Base-by-base conservation (phyloP, 2,888 invertebrate genomes). In the Theristus sp. region DNA sequence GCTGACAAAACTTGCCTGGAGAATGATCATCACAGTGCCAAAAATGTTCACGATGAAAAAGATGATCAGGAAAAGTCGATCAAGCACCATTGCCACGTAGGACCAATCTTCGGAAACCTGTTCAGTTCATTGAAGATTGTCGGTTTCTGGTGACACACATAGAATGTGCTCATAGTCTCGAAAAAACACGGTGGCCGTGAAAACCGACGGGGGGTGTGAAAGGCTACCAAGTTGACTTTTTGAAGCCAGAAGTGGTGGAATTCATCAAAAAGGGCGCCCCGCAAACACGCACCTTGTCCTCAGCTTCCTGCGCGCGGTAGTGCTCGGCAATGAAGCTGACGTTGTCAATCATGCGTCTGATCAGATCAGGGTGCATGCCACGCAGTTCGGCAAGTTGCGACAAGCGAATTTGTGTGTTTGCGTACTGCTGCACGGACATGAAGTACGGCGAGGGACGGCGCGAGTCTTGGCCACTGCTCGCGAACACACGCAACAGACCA, bases 261-360 rank as follows among this genome's bases (percentile, higher is more conserved):
- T n/a, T n/a, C n/a, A n/a, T n/a, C n/a, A n/a, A n/a, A n/a, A n/a
- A n/a, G n/a, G n/a, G n/a, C n/a, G n/a, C n/a, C n/a, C n/a, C n/a
- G n/a, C n/a, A n/a, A n/a, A n/a, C 22, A 57, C 58, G 17, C 28
- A 67, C 70, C 64, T 72, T 69, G 56, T 69, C 69, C 59, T 69
- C 67, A 60, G 69, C 70, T 47, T 71, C 67, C 62, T 66, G 62
- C 27, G 69, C 67, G 52, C 66, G 60, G 60, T 69, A 72, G 58
- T 72, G 69, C 29, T 72, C 70, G 2, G 71, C 66, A 57, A 72
- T 72, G 62, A 72, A 72, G 28, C 66, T 66, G 3, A 72, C 67
- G 61, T 72, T 72, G 63, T 70, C 70, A 57, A 72, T 67, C 72
- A 72, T 72, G n/a, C 71, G 62, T 55, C 70, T 17, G 26, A 72